Conservation (phyloP, 2,888 invertebrate species). For the Caenorhabditis sp. region DNA sequence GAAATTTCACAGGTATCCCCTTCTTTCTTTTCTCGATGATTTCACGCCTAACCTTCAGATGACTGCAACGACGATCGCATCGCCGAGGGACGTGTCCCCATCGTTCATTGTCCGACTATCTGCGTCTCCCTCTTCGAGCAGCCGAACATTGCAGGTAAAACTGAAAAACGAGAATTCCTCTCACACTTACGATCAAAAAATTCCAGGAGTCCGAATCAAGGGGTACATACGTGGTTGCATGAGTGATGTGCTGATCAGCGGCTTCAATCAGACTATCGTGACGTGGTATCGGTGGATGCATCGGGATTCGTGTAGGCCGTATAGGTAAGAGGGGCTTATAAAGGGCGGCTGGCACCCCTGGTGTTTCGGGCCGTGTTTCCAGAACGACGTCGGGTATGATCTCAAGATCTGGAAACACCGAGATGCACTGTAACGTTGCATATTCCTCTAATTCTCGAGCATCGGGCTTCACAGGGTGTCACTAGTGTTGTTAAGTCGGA, state of each 20-base stretch:
- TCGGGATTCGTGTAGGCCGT: constrained; percentile 79
- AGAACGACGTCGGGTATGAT: background rate
- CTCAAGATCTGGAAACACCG: no score
- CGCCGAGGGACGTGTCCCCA: constrained; percentile 68
- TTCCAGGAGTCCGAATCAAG: constrained; percentile 78
- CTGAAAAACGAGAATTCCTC: background rate
- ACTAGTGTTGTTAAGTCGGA: no score
- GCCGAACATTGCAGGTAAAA: constrained; percentile 79
- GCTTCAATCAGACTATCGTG: constrained; percentile 83
- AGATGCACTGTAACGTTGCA: no score
- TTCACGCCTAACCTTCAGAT: constrained; percentile 51
- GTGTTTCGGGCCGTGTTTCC: background rate
- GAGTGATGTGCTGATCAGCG: constrained; percentile 79
- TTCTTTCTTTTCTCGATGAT: background rate
- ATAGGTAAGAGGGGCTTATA: no score
- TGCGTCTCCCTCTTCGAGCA: constrained; percentile 81
- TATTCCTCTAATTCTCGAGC: no score
- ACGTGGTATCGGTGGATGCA: constrained; percentile 82
- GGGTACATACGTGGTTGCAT: constrained; percentile 82
- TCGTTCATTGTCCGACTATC: constrained; percentile 80
- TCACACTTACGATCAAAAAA: background rate
- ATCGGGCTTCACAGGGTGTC: no score
- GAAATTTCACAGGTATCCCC: constrained; percentile 80
- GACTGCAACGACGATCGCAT: constrained; percentile 71
- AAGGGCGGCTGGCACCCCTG: background rate